Evolutionary conservation across 2,797 vertebrate species (phyloP).

Genomic region (Choloepus didactylus): DNA sequence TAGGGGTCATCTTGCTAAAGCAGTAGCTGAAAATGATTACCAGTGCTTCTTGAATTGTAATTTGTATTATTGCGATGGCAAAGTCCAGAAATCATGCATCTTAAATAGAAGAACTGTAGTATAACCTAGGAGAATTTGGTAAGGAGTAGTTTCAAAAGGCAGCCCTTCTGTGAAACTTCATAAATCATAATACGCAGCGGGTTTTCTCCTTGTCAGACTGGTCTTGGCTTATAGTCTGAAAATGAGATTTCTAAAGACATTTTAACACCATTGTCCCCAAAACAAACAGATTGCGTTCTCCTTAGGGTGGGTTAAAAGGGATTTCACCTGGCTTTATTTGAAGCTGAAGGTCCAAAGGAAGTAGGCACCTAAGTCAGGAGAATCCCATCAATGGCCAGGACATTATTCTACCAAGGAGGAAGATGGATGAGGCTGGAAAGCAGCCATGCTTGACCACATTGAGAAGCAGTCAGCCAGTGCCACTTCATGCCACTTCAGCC

Average conservation of each 20-base stretch:
- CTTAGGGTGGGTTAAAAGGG: not conserved
- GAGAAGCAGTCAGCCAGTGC: not conserved
- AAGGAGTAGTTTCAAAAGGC: not conserved
- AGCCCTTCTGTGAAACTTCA: not conserved
- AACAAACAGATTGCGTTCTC: not conserved
- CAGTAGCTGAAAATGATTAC: not conserved
- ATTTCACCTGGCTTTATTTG: not conserved
- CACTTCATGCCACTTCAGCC: not conserved
- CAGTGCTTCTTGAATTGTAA: conserved; percentile 26
- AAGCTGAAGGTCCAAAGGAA: not conserved
- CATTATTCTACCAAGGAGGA: not conserved
- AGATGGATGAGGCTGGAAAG: not conserved
- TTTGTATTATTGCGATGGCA: not conserved
- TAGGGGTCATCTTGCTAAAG: not conserved
- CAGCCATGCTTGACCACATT: not conserved
- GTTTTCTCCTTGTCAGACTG: not conserved
- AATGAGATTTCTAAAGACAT: not conserved
- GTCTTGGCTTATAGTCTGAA: not conserved
- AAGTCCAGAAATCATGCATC: not conserved
- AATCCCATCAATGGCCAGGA: rapidly evolving
- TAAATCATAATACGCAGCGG: not conserved
- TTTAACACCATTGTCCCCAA: not conserved
- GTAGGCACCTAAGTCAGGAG: not conserved
- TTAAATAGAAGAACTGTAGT: not conserved
- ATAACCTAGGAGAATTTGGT: not conserved